Percentiles rank a stretch among this genome's conserved stretches.
These are phyloP conservation scores for Heptranchias perlo DNA, from an alignment of 2,113 vertebrate species.

Conservation along the genomic window DNA sequence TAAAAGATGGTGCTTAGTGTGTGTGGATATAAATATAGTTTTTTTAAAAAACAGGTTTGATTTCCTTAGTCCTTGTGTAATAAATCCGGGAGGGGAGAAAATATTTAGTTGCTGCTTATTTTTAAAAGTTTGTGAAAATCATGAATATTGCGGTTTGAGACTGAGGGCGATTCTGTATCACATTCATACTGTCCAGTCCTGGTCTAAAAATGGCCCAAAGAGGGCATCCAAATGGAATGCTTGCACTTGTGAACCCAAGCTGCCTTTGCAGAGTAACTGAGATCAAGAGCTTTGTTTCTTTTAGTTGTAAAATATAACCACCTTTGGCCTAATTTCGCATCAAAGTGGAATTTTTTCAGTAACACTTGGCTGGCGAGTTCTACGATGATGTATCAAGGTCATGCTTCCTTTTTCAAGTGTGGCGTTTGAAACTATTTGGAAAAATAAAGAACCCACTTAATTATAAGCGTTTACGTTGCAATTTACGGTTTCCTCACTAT, in stretches of 20 bases:
- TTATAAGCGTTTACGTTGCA: neutral
- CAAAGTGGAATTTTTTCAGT: neutral
- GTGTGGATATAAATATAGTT: too few species aligned
- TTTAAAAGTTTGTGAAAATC: neutral
- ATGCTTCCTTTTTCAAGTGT: neutral
- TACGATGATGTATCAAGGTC: neutral
- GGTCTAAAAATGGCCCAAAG: neutral
- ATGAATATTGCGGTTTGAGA: neutral
- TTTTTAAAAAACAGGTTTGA: neutral
- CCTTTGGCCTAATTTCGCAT: constrained; percentile 7
- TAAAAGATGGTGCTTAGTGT: too few species aligned
- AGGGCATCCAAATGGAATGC: neutral
- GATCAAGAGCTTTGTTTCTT: constrained; percentile 4
- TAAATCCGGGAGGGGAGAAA: neutral
- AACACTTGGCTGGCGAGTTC: neutral
- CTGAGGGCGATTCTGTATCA: neutral
- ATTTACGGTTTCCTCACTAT: neutral
- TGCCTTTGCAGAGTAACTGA: neutral
- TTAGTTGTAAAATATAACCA: neutral
- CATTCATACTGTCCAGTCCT: too few species aligned
- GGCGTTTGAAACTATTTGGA: neutral
- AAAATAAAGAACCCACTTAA: neutral
- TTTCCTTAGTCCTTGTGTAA: neutral
- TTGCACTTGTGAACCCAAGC: neutral
- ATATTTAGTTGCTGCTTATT: neutral